Evolutionary conservation across 37 sponge, comb jelly and placozoan species (phyloP), one percentile per base, ranked within the genome.

Genomic region (Axinella damicornis): DNA sequence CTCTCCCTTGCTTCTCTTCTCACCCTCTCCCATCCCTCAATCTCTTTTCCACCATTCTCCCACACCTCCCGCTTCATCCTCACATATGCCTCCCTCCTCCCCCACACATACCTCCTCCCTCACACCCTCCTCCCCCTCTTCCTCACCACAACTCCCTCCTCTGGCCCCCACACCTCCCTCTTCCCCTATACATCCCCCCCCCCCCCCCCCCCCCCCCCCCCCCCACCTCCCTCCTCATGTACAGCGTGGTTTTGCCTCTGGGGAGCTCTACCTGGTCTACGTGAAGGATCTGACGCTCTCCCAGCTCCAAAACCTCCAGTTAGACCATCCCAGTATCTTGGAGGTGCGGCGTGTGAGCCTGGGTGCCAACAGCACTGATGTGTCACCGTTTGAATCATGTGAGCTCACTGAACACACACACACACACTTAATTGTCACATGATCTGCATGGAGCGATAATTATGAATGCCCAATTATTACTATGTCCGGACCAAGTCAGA

Each of bases 271-370:
- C 53, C 38, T 33, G 11, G 54, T 83, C 30, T 22, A 61, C 21
- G 83, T 83, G 5, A 71, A 72, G 72, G 83, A 83, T 65, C 83
- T 83, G 32, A 72, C 65, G 1, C 73, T 83, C 27, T 25, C 53
- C 11, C 73, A 83, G 53, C 73, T 83, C 32, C 83, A 72, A 21
- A 21, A 24, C 2, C 83, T 83, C 32, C 33, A 60, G 53, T 65
- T 83, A 74, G 83, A 58, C 22, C 73, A 71, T 31, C 22, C 52
- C 62, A 62, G 65, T 46, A 74, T 32, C 28, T 25, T 61, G 22
- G 59, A 46, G 46, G 46, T 4, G 13, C 46, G 46, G 4, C 46
- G 46, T 46, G 46, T 12, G 46, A 46, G 46, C 9, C 39, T 24
- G 16, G 53, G 2, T 14, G 53, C 24, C 27, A 22, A 5, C 62